A percentile compares a stretch with the other conserved stretches of the same genome.
Conservation (phyloP, 2,888 invertebrate genomes). For the Petrophora chlorosata region DNA sequence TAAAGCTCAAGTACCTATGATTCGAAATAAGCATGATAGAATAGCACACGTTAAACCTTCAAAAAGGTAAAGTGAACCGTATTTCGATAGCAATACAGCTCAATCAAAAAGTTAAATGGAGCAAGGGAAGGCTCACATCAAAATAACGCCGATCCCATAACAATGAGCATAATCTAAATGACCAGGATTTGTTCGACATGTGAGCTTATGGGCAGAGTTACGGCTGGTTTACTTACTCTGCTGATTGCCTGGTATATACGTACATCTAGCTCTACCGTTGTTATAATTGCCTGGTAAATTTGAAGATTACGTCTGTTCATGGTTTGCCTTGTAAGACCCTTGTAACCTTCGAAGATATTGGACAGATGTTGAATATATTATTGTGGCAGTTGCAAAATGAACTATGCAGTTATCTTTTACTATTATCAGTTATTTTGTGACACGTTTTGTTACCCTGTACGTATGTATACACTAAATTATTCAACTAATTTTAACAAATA, state of each 20-base stretch:
- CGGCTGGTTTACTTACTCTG: constrained; percentile 38
- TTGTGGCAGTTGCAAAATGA: too few relatives aligned
- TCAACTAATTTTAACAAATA: too few relatives aligned
- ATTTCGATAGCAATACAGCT: not conserved
- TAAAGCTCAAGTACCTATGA: constrained; percentile 35
- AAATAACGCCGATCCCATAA: constrained; percentile 48
- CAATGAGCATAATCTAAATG: constrained; percentile 67
- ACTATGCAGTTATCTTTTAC: too few relatives aligned
- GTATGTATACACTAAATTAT: too few relatives aligned
- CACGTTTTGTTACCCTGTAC: too few relatives aligned
- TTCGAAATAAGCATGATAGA: constrained; percentile 7
- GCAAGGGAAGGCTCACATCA: constrained; percentile 23
- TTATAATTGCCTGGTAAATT: constrained; percentile 14
- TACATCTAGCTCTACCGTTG: constrained; percentile 4
- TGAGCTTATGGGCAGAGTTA: constrained; percentile 42
- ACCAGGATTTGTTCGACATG: constrained; percentile 59
- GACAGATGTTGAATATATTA: too few relatives aligned
- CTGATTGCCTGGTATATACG: constrained; percentile 39
- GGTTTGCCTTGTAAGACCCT: too few relatives aligned
- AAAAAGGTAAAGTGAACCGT: constrained; percentile 4
- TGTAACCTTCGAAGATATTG: too few relatives aligned
- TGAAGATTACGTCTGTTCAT: too few relatives aligned
- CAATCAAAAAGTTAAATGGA: constrained; percentile 6
- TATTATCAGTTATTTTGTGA: too few relatives aligned
- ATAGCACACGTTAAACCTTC: constrained; percentile 3